Evolutionary conservation across 2,888 invertebrate species (phyloP), one percentile per base, ranked within the genome.

Genomic region (Diplazon laetatorius): DNA sequence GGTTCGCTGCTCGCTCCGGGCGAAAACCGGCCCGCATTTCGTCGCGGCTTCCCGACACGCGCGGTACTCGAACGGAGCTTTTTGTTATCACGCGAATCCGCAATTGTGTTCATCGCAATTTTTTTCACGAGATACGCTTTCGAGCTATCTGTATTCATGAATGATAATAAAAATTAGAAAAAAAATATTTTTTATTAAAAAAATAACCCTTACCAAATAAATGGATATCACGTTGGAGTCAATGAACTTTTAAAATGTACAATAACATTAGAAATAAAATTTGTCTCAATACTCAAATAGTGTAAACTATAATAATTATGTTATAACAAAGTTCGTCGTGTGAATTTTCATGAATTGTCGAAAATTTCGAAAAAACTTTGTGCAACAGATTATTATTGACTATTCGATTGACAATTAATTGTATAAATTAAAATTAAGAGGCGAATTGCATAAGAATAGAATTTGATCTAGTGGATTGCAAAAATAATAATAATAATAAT

Each of bases 11-110:
- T n/a, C n/a, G 62, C 81, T 76, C 80, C 59, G 66, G 76, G 78
- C 80, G 80, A 83, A 82, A 85, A 82, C 76, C 80, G 59, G 65
- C 79, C 74, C n/a, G 78, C 86, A 86, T 82, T 86, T 82, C 80
- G 82, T 80, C 79, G 82, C 76, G 81, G 82, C 81, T 76, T 69
- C 77, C 82, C 83, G 82, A 63, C 80, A 78, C 75, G 78, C 66
- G 66, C 71, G 75, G 78, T 75, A 46, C 73, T 55, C 42, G 42
- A 48, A 35, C 75, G 66, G 62, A 68, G 71, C 66, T 68, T 75
- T 78, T 30, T n/a, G 39, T 48, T 42, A 68, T 57, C 35, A 16
- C n/a, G 20, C 20, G 9, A 48, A 48, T 42, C 18, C 59, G 22
- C 48, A 55, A n/a, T 42, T 14, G 16, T 22, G 20, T 37, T 18